Conservation (phyloP, 2,797 vertebrate genomes). For the Ictinia mississippiensis region DNA sequence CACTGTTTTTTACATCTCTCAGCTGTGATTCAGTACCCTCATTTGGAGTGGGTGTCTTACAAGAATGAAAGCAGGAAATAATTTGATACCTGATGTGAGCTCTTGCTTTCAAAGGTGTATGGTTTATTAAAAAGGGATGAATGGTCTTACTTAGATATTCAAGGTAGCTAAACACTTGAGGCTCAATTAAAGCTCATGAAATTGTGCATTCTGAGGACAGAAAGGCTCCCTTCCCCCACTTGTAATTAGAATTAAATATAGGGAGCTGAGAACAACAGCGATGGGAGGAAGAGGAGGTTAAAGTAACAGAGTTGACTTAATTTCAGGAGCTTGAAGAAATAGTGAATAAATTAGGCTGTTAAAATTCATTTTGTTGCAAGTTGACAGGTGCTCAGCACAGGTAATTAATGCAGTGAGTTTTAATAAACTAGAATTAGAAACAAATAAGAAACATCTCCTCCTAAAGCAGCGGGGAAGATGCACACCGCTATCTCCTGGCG, state of each 20-base stretch:
- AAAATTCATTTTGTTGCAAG: slow-evolving; percentile 21
- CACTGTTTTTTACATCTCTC: background rate
- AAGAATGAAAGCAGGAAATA: slow-evolving; percentile 19
- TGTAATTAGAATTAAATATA: background rate
- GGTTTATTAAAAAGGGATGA: slow-evolving; percentile 48
- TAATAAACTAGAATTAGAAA: slow-evolving; percentile 4
- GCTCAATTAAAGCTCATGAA: background rate
- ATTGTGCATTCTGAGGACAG: background rate
- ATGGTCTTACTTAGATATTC: slow-evolving; percentile 9
- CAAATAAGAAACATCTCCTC: background rate
- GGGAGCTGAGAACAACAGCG: background rate
- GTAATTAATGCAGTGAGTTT: slow-evolving; percentile 24
- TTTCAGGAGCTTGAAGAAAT: background rate
- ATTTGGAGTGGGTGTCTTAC: background rate
- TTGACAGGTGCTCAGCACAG: background rate
- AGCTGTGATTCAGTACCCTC: background rate
- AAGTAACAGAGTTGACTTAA: background rate
- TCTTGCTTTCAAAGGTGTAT: slow-evolving; percentile 6
- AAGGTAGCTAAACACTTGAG: background rate
- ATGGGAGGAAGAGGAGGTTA: background rate
- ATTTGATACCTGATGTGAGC: background rate
- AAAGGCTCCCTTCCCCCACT: background rate
- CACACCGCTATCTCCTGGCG: background rate
- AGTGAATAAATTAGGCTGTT: background rate
- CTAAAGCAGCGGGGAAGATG: background rate